phyloP scores from a whole-genome alignment of 2,113 vertebrate genomes.

The Salvator merianae region DNA sequence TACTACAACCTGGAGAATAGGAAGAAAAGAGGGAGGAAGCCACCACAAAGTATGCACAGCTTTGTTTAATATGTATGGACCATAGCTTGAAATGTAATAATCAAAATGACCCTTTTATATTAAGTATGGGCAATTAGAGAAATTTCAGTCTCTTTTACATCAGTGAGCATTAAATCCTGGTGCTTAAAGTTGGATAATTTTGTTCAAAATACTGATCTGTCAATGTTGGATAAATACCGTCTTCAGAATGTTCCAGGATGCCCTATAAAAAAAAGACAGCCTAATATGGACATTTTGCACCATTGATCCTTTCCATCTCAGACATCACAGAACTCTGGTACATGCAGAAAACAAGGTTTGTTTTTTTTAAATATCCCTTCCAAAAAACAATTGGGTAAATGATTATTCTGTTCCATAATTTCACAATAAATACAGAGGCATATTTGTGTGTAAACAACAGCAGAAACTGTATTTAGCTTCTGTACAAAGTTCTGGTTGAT shows the following conservation, averaged over 20 bases:
- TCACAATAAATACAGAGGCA: conserved; percentile 55
- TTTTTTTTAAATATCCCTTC: not conserved
- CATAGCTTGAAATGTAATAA: not conserved
- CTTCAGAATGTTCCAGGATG: not conserved
- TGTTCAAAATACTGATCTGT: conserved; percentile 41
- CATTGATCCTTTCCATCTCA: conserved; percentile 1
- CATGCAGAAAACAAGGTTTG: conserved; percentile 29
- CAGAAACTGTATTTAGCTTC: conserved; percentile 59
- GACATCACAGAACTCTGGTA: not conserved
- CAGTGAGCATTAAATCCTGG: not conserved
- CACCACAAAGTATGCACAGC: not conserved
- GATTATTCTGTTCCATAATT: conserved; percentile 56
- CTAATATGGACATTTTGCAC: not conserved
- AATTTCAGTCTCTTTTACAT: not conserved
- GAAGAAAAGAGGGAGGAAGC: not conserved
- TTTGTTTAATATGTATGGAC: not conserved
- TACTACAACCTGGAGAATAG: not conserved
- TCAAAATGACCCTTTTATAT: not conserved
- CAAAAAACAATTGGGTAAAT: conserved; percentile 68
- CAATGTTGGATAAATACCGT: not conserved
- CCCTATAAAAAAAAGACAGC: conserved; percentile 12
- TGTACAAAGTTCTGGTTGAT: conserved; percentile 69
- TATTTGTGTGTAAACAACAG: conserved; percentile 66
- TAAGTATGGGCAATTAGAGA: not conserved
- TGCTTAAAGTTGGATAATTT: not conserved